Percentiles rank a stretch among this genome's conserved stretches.
Evolutionary conservation across 2,888 invertebrate genomes (phyloP).

Genomic region (Shargacucullia verbasci): DNA sequence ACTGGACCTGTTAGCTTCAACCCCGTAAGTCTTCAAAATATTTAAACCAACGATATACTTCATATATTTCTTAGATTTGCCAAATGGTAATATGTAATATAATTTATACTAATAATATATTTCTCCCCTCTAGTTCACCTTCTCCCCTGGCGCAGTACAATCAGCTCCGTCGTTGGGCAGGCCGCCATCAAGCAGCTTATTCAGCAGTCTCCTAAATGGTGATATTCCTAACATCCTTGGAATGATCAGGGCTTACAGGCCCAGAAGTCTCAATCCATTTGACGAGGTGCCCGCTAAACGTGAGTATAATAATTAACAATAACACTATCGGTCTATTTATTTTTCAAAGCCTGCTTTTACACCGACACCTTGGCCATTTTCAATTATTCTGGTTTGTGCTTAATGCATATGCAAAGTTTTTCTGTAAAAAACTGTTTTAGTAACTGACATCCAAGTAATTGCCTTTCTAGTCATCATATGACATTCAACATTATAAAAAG

Average conservation of each 20-base stretch:
- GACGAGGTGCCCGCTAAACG: constrained; percentile 91
- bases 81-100: too few relatives aligned
- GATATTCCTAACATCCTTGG: constrained; percentile 89
- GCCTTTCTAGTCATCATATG: too few relatives aligned
- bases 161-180: constrained; percentile 88
- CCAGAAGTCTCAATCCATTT: constrained; percentile 83
- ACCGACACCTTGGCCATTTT: too few relatives aligned
- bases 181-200: constrained; percentile 88
- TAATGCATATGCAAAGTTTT: too few relatives aligned
- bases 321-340: too few relatives aligned
- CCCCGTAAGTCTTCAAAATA: constrained; percentile 66
- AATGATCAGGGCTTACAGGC: constrained; percentile 89
- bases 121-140: constrained; percentile 56
- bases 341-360: too few relatives aligned
- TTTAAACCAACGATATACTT: neutral
- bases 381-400: too few relatives aligned
- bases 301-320: constrained; percentile 69
- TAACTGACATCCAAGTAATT: too few relatives aligned
- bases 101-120: too few relatives aligned
- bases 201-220: constrained; percentile 89
- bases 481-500: too few relatives aligned
- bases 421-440: too few relatives aligned
- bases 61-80: too few relatives aligned
- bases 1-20: constrained; percentile 57
- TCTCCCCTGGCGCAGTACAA: constrained; percentile 59